Conservation (phyloP, 1,140 invertebrate species). For the Penaeus japonicus region DNA sequence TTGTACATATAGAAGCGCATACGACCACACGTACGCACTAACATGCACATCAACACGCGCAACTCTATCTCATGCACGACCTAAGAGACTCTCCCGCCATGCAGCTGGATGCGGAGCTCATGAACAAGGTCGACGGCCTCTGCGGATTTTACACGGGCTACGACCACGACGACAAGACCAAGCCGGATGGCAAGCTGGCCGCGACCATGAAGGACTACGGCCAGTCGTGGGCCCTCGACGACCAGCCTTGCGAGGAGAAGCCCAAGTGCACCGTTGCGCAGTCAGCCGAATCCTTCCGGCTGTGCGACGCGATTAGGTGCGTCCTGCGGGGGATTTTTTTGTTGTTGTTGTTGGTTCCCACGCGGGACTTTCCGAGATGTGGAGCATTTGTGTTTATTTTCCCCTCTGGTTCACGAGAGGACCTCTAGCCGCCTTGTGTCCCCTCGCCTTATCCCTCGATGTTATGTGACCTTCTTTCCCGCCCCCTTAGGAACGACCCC, state of each 20-base stretch:
- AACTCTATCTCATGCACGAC: not conserved
- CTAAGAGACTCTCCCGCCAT: not conserved
- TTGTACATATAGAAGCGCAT: no score
- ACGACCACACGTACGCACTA: no score
- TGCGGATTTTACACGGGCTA: constrained; percentile 80
- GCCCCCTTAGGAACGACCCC: constrained; percentile 68
- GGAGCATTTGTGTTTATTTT: no score
- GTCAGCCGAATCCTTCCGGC: constrained; percentile 72
- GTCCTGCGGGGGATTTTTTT: not conserved
- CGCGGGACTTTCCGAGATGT: no score
- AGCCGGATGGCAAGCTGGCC: constrained; percentile 73
- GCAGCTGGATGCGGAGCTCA: constrained; percentile 68
- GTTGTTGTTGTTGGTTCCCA: not conserved
- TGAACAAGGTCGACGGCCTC: constrained; percentile 75
- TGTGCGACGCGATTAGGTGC: constrained; percentile 68
- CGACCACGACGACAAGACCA: constrained; percentile 73
- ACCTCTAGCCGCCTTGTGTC: no score
- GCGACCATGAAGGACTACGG: constrained; percentile 76
- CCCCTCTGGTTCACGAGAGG: no score
- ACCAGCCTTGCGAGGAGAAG: constrained; percentile 67
- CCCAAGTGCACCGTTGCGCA: constrained; percentile 68
- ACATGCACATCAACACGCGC: no score
- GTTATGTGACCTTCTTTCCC: not conserved
- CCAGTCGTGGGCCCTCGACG: constrained; percentile 73
- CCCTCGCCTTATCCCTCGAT: no score